Evolutionary conservation across 2,888 invertebrate genomes (phyloP), one percentile per base, ranked within the genome.

Genomic region (Busseola fusca): DNA sequence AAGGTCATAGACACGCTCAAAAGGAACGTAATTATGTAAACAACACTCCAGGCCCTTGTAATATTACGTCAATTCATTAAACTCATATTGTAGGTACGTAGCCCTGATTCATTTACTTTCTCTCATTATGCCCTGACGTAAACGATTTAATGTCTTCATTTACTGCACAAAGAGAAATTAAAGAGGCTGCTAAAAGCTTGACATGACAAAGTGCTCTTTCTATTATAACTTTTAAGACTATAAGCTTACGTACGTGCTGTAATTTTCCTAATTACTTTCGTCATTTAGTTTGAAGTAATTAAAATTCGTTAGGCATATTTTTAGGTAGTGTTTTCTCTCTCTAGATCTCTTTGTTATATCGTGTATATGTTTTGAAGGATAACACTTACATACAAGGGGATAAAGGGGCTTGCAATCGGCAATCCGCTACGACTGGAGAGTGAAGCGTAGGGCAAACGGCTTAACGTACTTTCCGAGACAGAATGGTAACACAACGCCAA

Each of bases 71-170:
- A 90, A 91, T 91, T 91, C 74, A 83, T 82, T 83, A 76, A 77
- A 76, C 77, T 70, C 76, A 76, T 74, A 79, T 81, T 76, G 84
- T 84, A 76, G 76, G 73, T 76, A 80, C 77, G 30, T 40, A 25
- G 79, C 64, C 81, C 75, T 87, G 87, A 90, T 91, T 91, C 90
- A 91, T 91, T 90, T 90, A 89, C 89, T 87, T 85, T 84, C 86
- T 86, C 89, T 90, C 89, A 91, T 93, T 92, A 91, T 88, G 88
- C 88, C 88, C 88, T 89, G 91, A 90, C 91, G 91, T 92, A 93
- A 94, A 93, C 94, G 93, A 93, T 94, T 94, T 94, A 93, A 93
- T 92, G 93, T 93, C 91, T 94, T 93, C 94, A 94, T 95, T 94
- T 94, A 91, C 92, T 91, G 92, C 90, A 92, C 94, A 94, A 94